phyloP scores from a whole-genome alignment of 2,113 vertebrate genomes.

The Opisthocomus hoazin region DNA sequence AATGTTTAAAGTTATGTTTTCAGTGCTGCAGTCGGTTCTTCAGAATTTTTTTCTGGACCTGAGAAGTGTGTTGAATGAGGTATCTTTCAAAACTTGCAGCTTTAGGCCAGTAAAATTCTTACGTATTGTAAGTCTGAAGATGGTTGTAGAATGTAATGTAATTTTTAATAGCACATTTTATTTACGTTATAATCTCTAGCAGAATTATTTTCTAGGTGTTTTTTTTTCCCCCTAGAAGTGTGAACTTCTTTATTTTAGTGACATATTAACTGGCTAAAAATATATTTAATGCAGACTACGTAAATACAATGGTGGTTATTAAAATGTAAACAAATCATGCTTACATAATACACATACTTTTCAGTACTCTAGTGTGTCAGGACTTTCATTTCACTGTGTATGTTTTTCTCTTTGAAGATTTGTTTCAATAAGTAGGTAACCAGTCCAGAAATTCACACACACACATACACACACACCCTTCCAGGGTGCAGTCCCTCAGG shows the following conservation, averaged over 20 bases:
- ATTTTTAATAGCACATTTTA: not conserved
- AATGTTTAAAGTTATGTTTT: not conserved
- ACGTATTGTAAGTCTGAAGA: not conserved
- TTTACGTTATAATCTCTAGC: not conserved
- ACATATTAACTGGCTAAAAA: not conserved
- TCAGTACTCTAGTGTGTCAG: not conserved
- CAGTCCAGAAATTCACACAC: not conserved
- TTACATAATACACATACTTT: not conserved
- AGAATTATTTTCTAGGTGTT: not conserved
- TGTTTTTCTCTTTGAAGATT: not conserved
- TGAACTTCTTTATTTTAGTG: not conserved
- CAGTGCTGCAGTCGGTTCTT: not conserved
- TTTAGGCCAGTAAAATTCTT: not conserved
- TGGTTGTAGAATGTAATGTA: not conserved
- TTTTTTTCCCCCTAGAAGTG: not conserved
- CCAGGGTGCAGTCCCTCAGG: not conserved
- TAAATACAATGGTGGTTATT: not conserved
- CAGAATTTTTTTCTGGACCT: not conserved
- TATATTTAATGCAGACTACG: not conserved
- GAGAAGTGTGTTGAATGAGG: not conserved
- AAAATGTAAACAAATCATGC: not conserved
- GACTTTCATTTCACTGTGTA: not conserved
- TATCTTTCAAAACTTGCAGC: not conserved
- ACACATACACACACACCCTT: no score
- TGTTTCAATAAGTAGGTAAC: not conserved